Evolutionary conservation across 2,797 vertebrate genomes (phyloP).

Genomic region (Darevskia mixta): DNA sequence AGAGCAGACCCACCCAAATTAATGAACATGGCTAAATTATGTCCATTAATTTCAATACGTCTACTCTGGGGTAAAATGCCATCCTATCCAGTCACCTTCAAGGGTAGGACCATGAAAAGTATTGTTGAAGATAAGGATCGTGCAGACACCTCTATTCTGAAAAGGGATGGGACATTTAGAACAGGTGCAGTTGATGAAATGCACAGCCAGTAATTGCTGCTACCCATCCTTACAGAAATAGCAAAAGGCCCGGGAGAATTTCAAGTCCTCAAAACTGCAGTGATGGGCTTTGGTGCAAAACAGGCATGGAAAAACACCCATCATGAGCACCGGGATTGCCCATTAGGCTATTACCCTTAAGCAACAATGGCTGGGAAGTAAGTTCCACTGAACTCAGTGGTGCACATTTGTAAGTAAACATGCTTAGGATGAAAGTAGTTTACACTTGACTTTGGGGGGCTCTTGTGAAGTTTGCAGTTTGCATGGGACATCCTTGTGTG

Average conservation of each 20-base stretch:
- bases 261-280: neutral
- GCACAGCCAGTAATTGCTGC: neutral
- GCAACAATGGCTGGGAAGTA: neutral
- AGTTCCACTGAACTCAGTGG: neutral
- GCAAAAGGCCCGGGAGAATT: neutral
- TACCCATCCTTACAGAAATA: neutral
- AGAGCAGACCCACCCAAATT: no score
- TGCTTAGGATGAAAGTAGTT: neutral
- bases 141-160: neutral
- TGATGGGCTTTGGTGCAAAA: neutral
- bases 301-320: neutral
- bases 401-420: neutral
- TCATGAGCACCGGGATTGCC: neutral
- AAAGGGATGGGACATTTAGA: neutral
- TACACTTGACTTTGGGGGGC: neutral
- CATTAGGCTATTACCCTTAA: neutral
- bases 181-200: neutral
- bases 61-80: no score
- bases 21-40: no score
- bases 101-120: neutral
- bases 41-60: no score
- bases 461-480: neutral
- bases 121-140: no score
- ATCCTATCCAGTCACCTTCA: neutral
- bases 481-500: neutral